phyloP scores from a whole-genome alignment of 2,113 vertebrate genomes.

The Podarcis cretensis region DNA sequence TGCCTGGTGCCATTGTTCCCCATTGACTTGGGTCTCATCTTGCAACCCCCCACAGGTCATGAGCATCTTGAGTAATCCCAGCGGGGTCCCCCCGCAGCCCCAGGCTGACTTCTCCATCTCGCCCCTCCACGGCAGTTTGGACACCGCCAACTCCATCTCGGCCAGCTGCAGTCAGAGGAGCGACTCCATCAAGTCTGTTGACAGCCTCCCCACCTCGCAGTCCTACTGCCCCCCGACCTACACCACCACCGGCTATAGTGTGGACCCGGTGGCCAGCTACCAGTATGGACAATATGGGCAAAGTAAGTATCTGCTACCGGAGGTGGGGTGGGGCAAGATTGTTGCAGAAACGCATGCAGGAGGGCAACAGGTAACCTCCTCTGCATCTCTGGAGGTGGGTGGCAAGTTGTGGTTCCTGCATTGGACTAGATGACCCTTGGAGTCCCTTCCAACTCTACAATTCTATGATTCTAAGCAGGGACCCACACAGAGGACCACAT shows the following conservation, averaged over 20 bases:
- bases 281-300: conserved; percentile 98
- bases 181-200: conserved; percentile 95
- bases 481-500: no score
- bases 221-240: conserved; percentile 99
- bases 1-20: neutral
- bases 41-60: conserved; percentile 85
- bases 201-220: conserved; percentile 96
- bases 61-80: conserved; percentile 96
- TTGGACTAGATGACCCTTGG: no score
- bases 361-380: neutral
- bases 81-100: conserved; percentile 88
- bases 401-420: no score
- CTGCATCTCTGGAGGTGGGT: neutral
- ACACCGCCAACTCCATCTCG: conserved; percentile 92
- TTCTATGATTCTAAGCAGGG: no score
- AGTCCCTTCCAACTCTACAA: no score
- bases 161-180: conserved; percentile 98
- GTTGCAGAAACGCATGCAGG: no score
- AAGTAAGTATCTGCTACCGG: conserved; percentile 83
- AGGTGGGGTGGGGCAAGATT: neutral
- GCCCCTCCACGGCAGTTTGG: conserved; percentile 92
- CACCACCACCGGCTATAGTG: conserved; percentile 97
- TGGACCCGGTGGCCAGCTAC: conserved; percentile 98
- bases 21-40: neutral
- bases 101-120: conserved; percentile 99